Evolutionary conservation across 2,888 invertebrate genomes (phyloP).

Genomic region (Chesias legatella): DNA sequence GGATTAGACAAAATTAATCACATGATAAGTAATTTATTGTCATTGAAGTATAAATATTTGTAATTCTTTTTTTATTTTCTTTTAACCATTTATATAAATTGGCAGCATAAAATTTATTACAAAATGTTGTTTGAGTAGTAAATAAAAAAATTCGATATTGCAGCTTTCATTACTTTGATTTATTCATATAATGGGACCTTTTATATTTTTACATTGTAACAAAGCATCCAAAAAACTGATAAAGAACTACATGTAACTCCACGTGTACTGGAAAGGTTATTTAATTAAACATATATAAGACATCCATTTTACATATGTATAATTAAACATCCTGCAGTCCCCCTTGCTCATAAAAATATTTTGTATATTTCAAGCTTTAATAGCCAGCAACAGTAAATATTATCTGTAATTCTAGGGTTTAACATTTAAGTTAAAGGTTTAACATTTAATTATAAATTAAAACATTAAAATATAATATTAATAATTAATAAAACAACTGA

Average conservation of each 20-base stretch:
- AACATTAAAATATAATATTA: too few species aligned
- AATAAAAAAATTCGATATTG: slow-evolving; percentile 19
- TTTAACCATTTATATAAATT: slow-evolving; percentile 23
- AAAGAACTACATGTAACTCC: too few species aligned
- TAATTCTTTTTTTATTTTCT: slow-evolving; percentile 26
- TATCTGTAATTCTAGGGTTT: too few species aligned
- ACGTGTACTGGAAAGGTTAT: too few species aligned
- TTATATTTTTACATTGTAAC: slow-evolving; percentile 4
- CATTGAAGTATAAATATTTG: too few species aligned
- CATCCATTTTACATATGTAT: too few species aligned
- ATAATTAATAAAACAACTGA: too few species aligned
- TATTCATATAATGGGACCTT: slow-evolving; percentile 14
- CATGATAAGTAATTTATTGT: slow-evolving; percentile 7
- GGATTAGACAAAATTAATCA: slow-evolving; percentile 18
- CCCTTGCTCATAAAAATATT: slow-evolving; percentile 26
- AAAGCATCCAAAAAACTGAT: slow-evolving; percentile 10
- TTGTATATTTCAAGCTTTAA: neutral
- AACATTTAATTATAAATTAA: too few species aligned
- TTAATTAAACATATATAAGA: slow-evolving; percentile 3
- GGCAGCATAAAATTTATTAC: slow-evolving; percentile 12
- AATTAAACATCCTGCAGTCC: slow-evolving; percentile 7
- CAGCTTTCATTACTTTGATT: slow-evolving; percentile 17
- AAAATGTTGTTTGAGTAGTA: slow-evolving; percentile 16
- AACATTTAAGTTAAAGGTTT: too few species aligned
- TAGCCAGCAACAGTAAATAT: too few species aligned